Evolutionary conservation across 2,113 vertebrate genomes (phyloP).

Genomic region (Boulengeromyrus knoepffleri): DNA sequence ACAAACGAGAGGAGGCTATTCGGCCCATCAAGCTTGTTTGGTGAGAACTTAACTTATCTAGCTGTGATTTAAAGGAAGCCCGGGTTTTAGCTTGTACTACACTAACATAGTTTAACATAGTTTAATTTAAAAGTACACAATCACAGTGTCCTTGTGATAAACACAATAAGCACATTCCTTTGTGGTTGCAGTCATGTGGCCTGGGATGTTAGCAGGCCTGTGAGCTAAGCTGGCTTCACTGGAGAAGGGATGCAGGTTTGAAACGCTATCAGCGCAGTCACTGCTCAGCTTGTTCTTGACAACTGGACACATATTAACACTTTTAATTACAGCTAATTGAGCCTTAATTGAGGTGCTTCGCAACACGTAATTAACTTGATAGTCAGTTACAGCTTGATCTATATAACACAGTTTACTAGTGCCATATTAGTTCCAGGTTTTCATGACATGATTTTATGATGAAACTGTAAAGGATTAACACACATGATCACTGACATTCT

Average conservation of each 20-base stretch:
- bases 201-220: not conserved
- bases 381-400: not conserved
- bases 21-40: too few relatives aligned
- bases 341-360: not conserved
- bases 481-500: not conserved
- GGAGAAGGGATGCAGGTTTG: not conserved
- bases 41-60: too few relatives aligned
- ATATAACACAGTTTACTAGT: not conserved
- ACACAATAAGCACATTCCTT: not conserved
- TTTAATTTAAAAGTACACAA: not conserved
- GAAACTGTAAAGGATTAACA: not conserved
- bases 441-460: not conserved
- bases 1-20: too few relatives aligned
- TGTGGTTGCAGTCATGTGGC: not conserved
- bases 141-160: not conserved
- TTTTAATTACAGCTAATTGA: not conserved
- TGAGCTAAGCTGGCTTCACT: not conserved
- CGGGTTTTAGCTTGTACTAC: too few relatives aligned
- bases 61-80: too few relatives aligned
- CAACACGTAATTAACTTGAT: not conserved
- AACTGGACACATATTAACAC: not conserved
- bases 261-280: not conserved
- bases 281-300: not conserved
- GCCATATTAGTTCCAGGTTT: not conserved
- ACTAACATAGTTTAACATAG: not conserved